A percentile compares a stretch with the other conserved stretches of the same genome.
Conservation (phyloP, 2,888 invertebrate genomes). For the Cataglyphis livida region DNA sequence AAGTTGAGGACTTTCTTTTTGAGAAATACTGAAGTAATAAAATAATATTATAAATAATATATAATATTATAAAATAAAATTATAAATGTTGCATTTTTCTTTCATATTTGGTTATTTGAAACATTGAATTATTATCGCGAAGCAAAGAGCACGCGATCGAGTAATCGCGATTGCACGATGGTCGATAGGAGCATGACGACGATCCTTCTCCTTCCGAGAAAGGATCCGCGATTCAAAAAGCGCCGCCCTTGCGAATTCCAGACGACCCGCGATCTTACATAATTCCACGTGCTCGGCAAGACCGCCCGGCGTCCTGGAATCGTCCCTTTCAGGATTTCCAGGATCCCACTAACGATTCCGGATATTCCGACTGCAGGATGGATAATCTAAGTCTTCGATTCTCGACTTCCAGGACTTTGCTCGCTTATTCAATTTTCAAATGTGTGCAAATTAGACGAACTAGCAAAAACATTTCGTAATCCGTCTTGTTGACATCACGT, state of each 20-base stretch:
- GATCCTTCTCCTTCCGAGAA: conserved; percentile 49
- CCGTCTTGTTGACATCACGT: not conserved
- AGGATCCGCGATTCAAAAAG: conserved; percentile 61
- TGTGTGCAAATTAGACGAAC: conserved; percentile 10
- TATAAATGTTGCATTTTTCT: not conserved
- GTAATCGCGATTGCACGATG: conserved; percentile 61
- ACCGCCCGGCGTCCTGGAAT: conserved; percentile 68
- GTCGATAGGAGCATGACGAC: conserved; percentile 34
- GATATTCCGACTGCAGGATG: conserved; percentile 60
- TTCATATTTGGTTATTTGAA: conserved; percentile 20
- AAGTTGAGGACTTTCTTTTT: not conserved
- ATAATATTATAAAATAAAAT: not conserved
- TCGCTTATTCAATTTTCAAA: conserved; percentile 17
- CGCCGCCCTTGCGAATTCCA: conserved; percentile 55
- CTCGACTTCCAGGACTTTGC: conserved; percentile 9
- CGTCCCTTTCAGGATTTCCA: conserved; percentile 69
- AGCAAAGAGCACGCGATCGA: conserved; percentile 59
- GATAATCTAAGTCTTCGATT: conserved; percentile 36
- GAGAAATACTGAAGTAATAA: not conserved
- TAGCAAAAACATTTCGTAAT: not conserved
- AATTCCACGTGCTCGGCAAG: conserved; percentile 69
- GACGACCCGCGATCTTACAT: conserved; percentile 55
- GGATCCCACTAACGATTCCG: conserved; percentile 68
- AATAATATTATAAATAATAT: too few relatives aligned
- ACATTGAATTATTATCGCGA: conserved; percentile 56